Conservation (phyloP, 2,888 invertebrate species). For the Pantelozetes paolii region DNA sequence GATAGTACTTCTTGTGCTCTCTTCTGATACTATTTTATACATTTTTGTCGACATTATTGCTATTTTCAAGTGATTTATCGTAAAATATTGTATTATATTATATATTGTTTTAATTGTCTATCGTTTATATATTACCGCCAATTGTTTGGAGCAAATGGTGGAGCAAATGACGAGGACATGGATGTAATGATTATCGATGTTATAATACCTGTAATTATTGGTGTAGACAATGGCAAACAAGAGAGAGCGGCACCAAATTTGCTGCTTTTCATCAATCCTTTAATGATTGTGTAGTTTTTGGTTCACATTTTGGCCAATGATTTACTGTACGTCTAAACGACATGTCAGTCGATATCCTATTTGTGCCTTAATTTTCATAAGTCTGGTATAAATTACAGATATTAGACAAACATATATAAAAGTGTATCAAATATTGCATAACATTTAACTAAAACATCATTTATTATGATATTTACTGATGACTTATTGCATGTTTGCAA, state of each 20-base stretch:
- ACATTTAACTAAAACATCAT: slow-evolving; percentile 15
- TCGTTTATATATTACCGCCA: background rate
- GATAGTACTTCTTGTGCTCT: background rate
- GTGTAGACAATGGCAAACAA: background rate
- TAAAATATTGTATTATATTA: background rate
- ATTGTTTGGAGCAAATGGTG: background rate
- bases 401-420: background rate
- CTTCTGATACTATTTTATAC: background rate
- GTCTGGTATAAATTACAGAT: slow-evolving; percentile 8
- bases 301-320: background rate
- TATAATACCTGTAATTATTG: slow-evolving; percentile 26
- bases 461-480: background rate
- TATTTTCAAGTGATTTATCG: background rate
- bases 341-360: background rate
- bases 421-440: background rate
- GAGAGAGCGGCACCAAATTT: background rate
- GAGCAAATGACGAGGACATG: slow-evolving; percentile 11
- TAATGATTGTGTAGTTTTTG: slow-evolving; percentile 9
- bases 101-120: background rate
- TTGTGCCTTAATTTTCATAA: background rate
- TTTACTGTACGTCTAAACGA: background rate
- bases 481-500: slow-evolving; percentile 7
- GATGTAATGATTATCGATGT: background rate
- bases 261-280: background rate
- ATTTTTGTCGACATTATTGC: background rate